A percentile compares a stretch with the other conserved stretches of the same genome.
Conservation (phyloP, 2,888 invertebrate genomes). For the Siphonodentalium dalli region DNA sequence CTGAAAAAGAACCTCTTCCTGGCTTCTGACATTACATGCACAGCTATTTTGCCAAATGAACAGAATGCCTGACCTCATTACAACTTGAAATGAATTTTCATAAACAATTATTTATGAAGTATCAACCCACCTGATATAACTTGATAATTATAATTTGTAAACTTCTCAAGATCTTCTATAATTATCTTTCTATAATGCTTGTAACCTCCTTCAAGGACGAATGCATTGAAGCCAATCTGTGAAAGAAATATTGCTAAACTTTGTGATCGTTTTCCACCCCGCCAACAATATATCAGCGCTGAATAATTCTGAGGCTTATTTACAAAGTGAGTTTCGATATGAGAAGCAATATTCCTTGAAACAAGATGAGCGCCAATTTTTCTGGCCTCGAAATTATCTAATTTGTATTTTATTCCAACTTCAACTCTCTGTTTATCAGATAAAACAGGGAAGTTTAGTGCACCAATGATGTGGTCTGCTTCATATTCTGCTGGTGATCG, state of each 20-base stretch:
- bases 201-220: constrained; percentile 38
- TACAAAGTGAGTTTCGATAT: constrained; percentile 33
- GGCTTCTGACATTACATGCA: too few relatives aligned
- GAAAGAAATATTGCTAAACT: constrained; percentile 38
- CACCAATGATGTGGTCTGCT: constrained; percentile 42
- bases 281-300: constrained; percentile 40
- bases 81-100: too few relatives aligned
- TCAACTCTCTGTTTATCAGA: constrained; percentile 27
- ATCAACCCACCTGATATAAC: constrained; percentile 38
- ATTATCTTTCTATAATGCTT: constrained; percentile 34
- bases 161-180: constrained; percentile 22
- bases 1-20: too few relatives aligned
- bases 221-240: constrained; percentile 39
- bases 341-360: constrained; percentile 32
- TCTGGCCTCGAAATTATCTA: constrained; percentile 33
- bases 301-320: constrained; percentile 31
- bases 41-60: too few relatives aligned
- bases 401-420: constrained; percentile 36
- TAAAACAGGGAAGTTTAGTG: constrained; percentile 42
- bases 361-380: constrained; percentile 38
- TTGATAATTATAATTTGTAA: constrained; percentile 35
- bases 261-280: constrained; percentile 45
- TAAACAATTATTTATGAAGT: too few relatives aligned
- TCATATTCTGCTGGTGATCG: constrained; percentile 39
- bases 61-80: too few relatives aligned